Evolutionary conservation across 2,888 invertebrate species (phyloP).

Genomic region (Phyto melanocephala): DNA sequence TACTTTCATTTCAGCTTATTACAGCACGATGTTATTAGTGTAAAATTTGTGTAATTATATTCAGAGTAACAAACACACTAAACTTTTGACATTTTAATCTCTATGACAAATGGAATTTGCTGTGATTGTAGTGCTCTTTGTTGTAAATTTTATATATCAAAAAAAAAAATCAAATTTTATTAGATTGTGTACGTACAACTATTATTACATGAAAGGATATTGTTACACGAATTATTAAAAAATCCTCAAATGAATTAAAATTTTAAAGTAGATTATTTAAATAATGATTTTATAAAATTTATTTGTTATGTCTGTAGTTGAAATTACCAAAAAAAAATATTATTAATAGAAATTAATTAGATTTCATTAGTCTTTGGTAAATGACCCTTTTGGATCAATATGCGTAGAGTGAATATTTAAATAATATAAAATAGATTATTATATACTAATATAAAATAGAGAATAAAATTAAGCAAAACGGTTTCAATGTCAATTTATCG

Average conservation of each 20-base stretch:
- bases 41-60: background rate
- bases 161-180: background rate
- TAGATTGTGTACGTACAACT: too few relatives aligned
- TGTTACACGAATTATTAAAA: background rate
- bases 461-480: too few relatives aligned
- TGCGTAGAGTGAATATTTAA: too few relatives aligned
- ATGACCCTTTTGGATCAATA: too few relatives aligned
- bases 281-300: background rate
- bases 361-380: too few relatives aligned
- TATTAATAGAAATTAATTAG: too few relatives aligned
- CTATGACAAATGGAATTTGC: background rate
- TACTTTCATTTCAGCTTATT: background rate
- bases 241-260: background rate
- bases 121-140: background rate
- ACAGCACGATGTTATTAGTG: background rate
- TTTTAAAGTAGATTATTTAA: background rate
- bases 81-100: conserved; percentile 20
- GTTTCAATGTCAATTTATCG: too few relatives aligned
- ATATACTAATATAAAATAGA: too few relatives aligned
- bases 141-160: background rate
- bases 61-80: background rate
- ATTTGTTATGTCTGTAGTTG: too few relatives aligned
- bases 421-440: too few relatives aligned
- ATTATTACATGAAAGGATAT: background rate
- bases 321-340: too few relatives aligned